Evolutionary conservation across 2,113 vertebrate species (phyloP), one percentile per base, ranked within the genome.

Genomic region (Platysternon megacephalum): DNA sequence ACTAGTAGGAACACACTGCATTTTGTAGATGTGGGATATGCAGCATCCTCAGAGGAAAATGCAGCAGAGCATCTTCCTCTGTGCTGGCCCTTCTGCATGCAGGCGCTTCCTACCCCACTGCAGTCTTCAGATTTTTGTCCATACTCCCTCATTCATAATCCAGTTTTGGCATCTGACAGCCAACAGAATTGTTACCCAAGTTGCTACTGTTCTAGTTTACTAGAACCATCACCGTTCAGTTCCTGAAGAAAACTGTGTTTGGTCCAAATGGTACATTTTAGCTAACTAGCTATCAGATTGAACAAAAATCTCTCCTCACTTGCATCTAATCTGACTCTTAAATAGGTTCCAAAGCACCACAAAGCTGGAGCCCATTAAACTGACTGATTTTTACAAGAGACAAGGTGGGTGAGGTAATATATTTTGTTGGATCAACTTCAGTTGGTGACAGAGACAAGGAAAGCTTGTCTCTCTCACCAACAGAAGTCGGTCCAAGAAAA

Each of bases 191-290:
- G 32, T 0, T 84, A 65, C 58, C 51, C 84, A 49, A 48, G 55
- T 87, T 21, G 61, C 76, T 92, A 49, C 44, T 74, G 21, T 22
- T 74, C 68, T 74, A 26, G 21, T 42, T 74, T 42, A 21, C 39
- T 42, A 74, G 24, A 42, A 24, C 32, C 28, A 1, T 1, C 32
- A 24, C 7, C 32, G 46, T 48, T 1, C 5, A 17, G 0, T 3
- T 0, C 55, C 39, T 28, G 0, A 22, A 2, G 35, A 65, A 91
- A 81, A 79, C 83, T 53, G 55, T 39, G 65, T 6, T 22, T 24
- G 19, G 5, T 44, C 56, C 3, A 4, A 95, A 79, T 44, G 7
- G 5, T 4, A 22, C 42, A 51, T 86, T 51, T 44, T 1, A 82
- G n/a, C 55, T 78, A 51, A 1, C 0, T 16, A 12, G 46, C 16